Conservation (phyloP, 2,797 vertebrate genomes). For the Semaprochilodus insignis region DNA sequence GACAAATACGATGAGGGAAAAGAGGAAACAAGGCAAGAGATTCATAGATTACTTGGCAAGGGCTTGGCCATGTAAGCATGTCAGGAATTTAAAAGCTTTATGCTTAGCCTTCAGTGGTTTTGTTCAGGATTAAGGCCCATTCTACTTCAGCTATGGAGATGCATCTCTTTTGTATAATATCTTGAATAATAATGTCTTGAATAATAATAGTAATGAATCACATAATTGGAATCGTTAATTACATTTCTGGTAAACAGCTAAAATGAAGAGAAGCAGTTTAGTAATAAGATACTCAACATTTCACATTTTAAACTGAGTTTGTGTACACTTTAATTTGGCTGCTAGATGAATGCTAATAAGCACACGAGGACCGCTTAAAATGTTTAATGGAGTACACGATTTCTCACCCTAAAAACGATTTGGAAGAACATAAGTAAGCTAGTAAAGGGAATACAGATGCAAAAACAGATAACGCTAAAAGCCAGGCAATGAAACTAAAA, state of each 20-base stretch:
- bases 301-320: not conserved
- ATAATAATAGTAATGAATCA: constrained; percentile 3
- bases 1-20: constrained; percentile 28
- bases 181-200: not conserved
- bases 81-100: not conserved
- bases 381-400: not conserved
- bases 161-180: not conserved
- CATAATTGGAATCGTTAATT: not conserved
- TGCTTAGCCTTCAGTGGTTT: not conserved
- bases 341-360: not conserved
- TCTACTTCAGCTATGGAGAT: not conserved
- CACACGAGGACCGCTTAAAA: not conserved
- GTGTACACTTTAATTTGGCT: not conserved
- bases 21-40: not conserved
- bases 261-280: not conserved
- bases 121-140: not conserved
- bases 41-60: not conserved
- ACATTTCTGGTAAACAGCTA: not conserved
- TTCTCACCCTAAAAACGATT: not conserved
- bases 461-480: not conserved
- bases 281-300: not conserved
- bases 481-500: not conserved
- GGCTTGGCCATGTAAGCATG: not conserved
- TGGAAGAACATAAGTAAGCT: not conserved
- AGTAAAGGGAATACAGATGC: not conserved